Evolutionary conservation across 2,113 vertebrate species (phyloP), one percentile per base, ranked within the genome.

Genomic region (Rhea americana): DNA sequence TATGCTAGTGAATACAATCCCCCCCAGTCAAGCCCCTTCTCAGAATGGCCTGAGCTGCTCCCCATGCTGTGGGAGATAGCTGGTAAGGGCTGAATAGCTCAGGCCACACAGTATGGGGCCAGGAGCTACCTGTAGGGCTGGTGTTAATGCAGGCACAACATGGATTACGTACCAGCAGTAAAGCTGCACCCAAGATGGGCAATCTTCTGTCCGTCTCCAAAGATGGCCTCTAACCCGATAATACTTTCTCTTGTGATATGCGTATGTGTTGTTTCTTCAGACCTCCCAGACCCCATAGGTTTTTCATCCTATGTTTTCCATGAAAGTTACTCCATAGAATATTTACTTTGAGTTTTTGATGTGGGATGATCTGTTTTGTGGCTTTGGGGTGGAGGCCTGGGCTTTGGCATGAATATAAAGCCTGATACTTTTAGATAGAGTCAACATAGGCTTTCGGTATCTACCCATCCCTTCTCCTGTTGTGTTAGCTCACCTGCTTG

Each of bases 11-110:
- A 18, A 6, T 37, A 2, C 2, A n/a, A 74, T 39, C 63, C 41
- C 9, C 72, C 11, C 2, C 3, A 61, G 32, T 35, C 3, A 5
- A 70, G 32, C 11, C 11, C 22, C 71, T 65, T 12, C 0, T 8
- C 28, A 2, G 26, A 5, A 24, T 16, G 43, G 21, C 35, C 66
- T 51, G 51, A 3, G 0, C 26, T 37, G 1, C 17, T 74, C 58
- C 11, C 9, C 30, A 18, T 12, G 3, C 59, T 28, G 61, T 15
- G 4, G 56, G 70, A 45, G 5, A 13, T 5, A 30, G n/a, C 21
- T 20, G 51, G 37, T 2, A 4, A 25, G 22, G n/a, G 14, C 17
- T 45, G 67, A 37, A 18, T 74, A 25, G 39, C 41, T 73, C 41
- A 4, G 72, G 32, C 18, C 3, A 2, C 9, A 26, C 12, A 37